Base-by-base conservation (phyloP, 53 echinoderm and acorn worm genomes). In the Echinometra lucunter region DNA sequence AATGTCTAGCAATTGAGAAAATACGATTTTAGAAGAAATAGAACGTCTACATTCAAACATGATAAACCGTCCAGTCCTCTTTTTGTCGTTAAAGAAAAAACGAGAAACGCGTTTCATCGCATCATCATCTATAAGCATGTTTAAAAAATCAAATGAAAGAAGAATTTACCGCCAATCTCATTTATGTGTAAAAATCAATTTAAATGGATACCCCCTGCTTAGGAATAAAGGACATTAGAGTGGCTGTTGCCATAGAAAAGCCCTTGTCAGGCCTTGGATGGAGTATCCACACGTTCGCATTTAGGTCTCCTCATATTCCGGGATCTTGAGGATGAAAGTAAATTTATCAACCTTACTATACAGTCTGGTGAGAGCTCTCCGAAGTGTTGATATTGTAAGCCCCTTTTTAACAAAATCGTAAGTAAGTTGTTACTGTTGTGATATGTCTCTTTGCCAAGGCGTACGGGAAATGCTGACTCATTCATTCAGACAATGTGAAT, bases 151-250 rank as follows among this genome's bases (percentile, higher is more conserved):
- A 83, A 47, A 40, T 27, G 44, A 70, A 70, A 70, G 13, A 32
- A n/a, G 34, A 70, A n/a, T 70, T 78, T 78, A 5, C 78, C 19
- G 78, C 37, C 78, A 78, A 42, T 30, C 78, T 40, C 78, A 12
- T 18, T 78, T 72, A 35, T 34, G 6, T 78, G 7, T 78, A 40
- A 42, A 78, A 78, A 38, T 42, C 30, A 78, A 40, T 78, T 21
- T 78, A 18, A 5, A 78, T 42, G 78, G 78, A 40, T 78, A 78
- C 78, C 42, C 78, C 78, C 78, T 78, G 42, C 78, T 42, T 78
- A 42, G 78, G 40, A 13, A 78, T 15, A 78, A 78, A 78, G 78
- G 78, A 78, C 78, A 23, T 42, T 42, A 16, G 78, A 78, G 19
- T 42, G 15, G 19, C 63, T 74, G 78, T 78, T 78, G 17, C 78